Conservation (phyloP, 2,113 vertebrate genomes). For the Dryoscopus gambensis region DNA sequence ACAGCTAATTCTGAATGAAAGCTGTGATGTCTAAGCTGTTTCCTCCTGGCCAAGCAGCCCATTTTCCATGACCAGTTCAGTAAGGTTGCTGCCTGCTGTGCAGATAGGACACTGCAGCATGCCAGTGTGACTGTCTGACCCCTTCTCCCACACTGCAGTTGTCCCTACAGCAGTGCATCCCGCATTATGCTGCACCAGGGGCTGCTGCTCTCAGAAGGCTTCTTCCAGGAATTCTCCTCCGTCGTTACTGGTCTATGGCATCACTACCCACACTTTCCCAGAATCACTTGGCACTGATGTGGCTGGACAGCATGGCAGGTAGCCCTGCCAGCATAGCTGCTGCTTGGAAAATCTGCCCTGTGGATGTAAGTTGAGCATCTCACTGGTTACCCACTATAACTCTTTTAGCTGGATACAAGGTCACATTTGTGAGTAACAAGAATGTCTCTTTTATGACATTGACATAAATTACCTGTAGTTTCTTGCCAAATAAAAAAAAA, state of each 20-base stretch:
- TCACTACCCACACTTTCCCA: constrained; percentile 5
- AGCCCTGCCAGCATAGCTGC: constrained; percentile 9
- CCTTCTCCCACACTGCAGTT: background rate
- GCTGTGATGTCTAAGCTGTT: constrained; percentile 34
- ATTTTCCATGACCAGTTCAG: background rate
- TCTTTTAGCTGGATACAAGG: constrained; percentile 20
- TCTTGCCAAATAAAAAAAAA: background rate
- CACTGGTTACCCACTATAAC: background rate
- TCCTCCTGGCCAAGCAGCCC: constrained; percentile 1
- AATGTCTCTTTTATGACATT: constrained; percentile 4
- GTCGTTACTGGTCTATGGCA: background rate
- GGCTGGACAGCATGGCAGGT: background rate
- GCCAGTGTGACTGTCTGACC: background rate
- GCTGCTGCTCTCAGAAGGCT: background rate
- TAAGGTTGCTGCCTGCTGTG: background rate
- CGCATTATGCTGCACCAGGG: background rate
- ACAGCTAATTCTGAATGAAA: constrained; percentile 44
- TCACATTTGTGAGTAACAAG: constrained; percentile 11
- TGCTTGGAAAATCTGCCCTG: constrained; percentile 26
- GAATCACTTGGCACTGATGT: background rate
- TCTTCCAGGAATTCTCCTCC: constrained; percentile 7
- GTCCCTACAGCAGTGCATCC: background rate
- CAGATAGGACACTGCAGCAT: background rate
- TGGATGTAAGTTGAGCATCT: background rate
- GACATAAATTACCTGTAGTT: background rate